Evolutionary conservation across 2,797 vertebrate species (phyloP), one percentile per base, ranked within the genome.

Genomic region (Ispidina lecontei): DNA sequence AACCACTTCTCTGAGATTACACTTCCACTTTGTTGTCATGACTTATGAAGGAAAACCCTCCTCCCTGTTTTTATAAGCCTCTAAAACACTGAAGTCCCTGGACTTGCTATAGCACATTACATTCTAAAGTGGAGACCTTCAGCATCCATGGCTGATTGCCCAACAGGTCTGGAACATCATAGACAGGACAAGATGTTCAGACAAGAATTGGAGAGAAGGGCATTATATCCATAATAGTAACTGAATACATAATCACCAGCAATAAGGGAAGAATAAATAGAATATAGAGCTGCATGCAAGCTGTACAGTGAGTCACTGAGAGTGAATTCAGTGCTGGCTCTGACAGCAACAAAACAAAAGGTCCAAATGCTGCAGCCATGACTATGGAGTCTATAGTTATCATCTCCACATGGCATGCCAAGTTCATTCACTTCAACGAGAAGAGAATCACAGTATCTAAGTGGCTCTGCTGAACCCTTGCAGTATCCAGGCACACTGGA

Each of bases 111-210:
- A 51, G 12, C 44, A 71, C 41, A 87, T 87, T 80, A 77, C 60
- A 91, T 91, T 94, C 52, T 29, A 75, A 74, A 78, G 6, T 12
- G 43, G 29, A 87, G 58, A 67, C 22, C 31, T 78, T 86, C 70
- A 63, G 22, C 47, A 63, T 59, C n/a, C 31, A 47, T 93, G 87
- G 76, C 59, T 84, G 69, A 75, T 78, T 93, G 90, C 87, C 69
- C 59, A 55, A 47, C 29, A 75, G 51, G 52, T 71, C 84, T 84
- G 60, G 14, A 73, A 75, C 49, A 41, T 87, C 47, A 70, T 4
- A 49, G 56, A 71, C 89, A 72, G 84, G 89, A 83, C 72, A 93
- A 80, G 35, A 77, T 80, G 67, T 89, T 91, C 89, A 91, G 92
- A 92, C 76, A 84, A 82, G 77, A 60, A 73, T 7, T 7, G 8